phyloP scores from a whole-genome alignment of 1,140 invertebrate genomes.

The Brachionus rotundiformis region DNA sequence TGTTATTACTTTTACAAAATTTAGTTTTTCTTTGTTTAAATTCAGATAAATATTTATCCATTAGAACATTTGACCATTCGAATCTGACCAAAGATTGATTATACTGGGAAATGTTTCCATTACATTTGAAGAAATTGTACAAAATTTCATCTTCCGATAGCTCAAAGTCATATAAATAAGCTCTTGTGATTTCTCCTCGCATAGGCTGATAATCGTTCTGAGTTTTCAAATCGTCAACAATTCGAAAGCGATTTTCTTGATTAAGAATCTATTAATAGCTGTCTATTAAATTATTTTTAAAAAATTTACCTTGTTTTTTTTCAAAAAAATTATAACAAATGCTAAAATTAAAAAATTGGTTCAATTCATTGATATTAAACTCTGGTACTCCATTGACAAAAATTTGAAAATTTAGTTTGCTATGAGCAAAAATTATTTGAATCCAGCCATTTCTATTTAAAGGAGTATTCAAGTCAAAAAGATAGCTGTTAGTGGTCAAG shows the following conservation, averaged over 20 bases:
- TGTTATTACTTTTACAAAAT: constrained; percentile 24
- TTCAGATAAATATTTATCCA: constrained; percentile 15
- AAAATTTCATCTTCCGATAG: constrained; percentile 6
- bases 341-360: not conserved
- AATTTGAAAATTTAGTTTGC: not conserved
- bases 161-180: constrained; percentile 1
- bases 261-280: not conserved
- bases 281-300: not conserved
- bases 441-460: not conserved
- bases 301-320: constrained; percentile 3
- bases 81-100: constrained; percentile 10
- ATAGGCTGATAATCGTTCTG: not conserved
- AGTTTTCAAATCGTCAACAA: not conserved
- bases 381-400: constrained; percentile 18
- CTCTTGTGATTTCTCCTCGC: constrained; percentile 50
- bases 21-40: not conserved
- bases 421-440: constrained; percentile 19
- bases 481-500: not conserved
- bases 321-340: not conserved
- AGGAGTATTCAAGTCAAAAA: not conserved
- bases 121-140: constrained; percentile 28
- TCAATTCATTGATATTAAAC: not conserved
- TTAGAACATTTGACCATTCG: constrained; percentile 32
- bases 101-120: not conserved
- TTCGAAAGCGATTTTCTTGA: not conserved